Evolutionary conservation across 2,113 vertebrate genomes (phyloP), one percentile per base, ranked within the genome.

Genomic region (Fulica atra): DNA sequence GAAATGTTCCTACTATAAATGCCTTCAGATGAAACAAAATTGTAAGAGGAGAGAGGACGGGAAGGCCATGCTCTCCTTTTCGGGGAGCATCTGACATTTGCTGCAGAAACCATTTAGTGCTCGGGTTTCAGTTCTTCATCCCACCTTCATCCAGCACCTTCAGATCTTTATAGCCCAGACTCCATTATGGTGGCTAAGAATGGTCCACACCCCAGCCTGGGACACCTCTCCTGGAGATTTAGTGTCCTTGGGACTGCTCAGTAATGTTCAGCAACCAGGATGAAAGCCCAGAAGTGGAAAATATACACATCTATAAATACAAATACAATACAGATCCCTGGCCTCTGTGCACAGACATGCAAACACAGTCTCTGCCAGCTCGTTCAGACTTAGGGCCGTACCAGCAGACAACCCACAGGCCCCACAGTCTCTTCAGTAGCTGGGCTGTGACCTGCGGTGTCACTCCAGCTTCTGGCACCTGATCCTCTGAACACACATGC

Each of bases 1-100:
- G 61, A 72, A 95, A 88, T 11, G 38, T 85, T 87, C 87, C 78
- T 61, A 16, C 73, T 64, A 36, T 76, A 82, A 94, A 89, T 13
- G 57, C 44, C 31, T 42, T 12, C 0, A 6, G 74, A 88, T 38
- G 17, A 74, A 81, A 89, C 33, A 13, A 65, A 68, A 25, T 14
- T 36, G 33, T 38, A 79, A 92, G 26, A 48, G 25, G 35, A 51
- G 19, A 36, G 9, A 36, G 60, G 48, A 66, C 33, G 63, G 53
- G 57, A 90, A 95, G 85, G 73, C 8, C 65, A 8, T 0, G 11
- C 6, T 85, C 46, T 33, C 12, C 18, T 65, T 25, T 36, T 2
- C 1, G 10, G 53, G 64, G 60, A 7, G 11, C 1, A 4, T 31
- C 81, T 66, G 13, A 26, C 64, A 33, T 26, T 64, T 3, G 0